Percentiles rank a stretch among this genome's conserved stretches.
Evolutionary conservation across 1,140 invertebrate species (phyloP).

Genomic region (Aporrectodea caliginosa): DNA sequence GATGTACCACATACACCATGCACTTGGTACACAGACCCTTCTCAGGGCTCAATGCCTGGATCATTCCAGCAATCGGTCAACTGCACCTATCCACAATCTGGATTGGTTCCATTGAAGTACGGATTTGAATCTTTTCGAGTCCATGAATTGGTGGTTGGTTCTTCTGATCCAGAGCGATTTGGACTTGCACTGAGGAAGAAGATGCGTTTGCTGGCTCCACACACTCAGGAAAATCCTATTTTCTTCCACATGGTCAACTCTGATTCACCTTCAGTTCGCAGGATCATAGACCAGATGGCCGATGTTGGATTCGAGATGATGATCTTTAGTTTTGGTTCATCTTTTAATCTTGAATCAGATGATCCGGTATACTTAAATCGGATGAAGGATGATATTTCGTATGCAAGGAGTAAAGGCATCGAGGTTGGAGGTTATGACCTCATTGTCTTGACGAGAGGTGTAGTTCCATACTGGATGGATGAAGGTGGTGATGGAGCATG

Average conservation of each 20-base stretch:
- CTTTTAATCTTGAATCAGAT: slow-evolving; percentile 18
- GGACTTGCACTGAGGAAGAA: background rate
- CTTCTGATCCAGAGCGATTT: slow-evolving; percentile 6
- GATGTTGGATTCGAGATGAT: slow-evolving; percentile 25
- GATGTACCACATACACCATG: slow-evolving; percentile 7
- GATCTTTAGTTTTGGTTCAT: slow-evolving; percentile 16
- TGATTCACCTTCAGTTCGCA: background rate
- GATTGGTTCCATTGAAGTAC: background rate
- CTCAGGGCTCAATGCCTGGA: background rate
- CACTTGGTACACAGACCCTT: background rate
- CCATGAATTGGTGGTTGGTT: slow-evolving; percentile 10
- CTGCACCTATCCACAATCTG: slow-evolving; percentile 1
- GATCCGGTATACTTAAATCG: slow-evolving; percentile 2
- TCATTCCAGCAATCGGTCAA: slow-evolving; percentile 14
- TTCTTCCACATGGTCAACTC: slow-evolving; percentile 14
- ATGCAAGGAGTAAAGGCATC: slow-evolving; percentile 21
- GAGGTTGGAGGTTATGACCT: slow-evolving; percentile 29
- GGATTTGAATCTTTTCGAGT: slow-evolving; percentile 14
- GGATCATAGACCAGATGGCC: slow-evolving; percentile 8
- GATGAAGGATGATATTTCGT: slow-evolving; percentile 9
- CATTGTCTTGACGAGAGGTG: slow-evolving; percentile 13
- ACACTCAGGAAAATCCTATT: slow-evolving; percentile 19
- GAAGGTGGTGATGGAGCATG: slow-evolving; percentile 14
- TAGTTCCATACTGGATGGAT: background rate
- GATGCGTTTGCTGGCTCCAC: slow-evolving; percentile 8